phyloP scores from a whole-genome alignment of 2,888 invertebrate species.

The Tetheella fluctuosa region DNA sequence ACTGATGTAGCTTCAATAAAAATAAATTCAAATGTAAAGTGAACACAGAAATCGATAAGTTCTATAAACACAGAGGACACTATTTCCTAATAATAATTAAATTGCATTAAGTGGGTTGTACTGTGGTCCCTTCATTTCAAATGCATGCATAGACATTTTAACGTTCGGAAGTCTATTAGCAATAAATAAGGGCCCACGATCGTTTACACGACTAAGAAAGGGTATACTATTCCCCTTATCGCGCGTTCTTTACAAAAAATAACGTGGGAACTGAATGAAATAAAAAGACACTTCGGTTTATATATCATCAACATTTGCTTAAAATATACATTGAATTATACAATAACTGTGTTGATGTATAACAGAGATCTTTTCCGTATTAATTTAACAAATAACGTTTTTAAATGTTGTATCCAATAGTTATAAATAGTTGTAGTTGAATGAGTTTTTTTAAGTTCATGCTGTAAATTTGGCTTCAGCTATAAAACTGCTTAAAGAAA shows the following conservation, averaged over 20 bases:
- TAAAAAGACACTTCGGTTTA: slow-evolving; percentile 73
- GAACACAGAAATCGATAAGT: too few species aligned
- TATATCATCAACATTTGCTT: slow-evolving; percentile 64
- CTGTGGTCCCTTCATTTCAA: slow-evolving; percentile 51
- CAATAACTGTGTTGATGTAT: too few species aligned
- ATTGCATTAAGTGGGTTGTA: slow-evolving; percentile 52
- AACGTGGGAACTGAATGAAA: slow-evolving; percentile 79
- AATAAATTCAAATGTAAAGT: too few species aligned
- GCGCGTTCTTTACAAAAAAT: slow-evolving; percentile 74
- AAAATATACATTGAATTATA: slow-evolving; percentile 60
- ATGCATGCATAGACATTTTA: slow-evolving; percentile 68
- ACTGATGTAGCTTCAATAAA: too few species aligned
- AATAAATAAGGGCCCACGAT: slow-evolving; percentile 78
- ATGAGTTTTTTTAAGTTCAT: background rate
- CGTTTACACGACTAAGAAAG: slow-evolving; percentile 76
- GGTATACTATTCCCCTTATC: slow-evolving; percentile 81
- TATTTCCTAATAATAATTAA: slow-evolving; percentile 14
- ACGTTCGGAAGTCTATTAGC: slow-evolving; percentile 78
- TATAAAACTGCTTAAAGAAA: too few species aligned
- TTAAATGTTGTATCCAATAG: background rate
- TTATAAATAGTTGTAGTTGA: background rate
- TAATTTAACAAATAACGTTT: background rate
- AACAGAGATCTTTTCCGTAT: background rate
- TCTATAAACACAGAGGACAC: background rate
- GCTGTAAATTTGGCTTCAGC: background rate